phyloP scores from a whole-genome alignment of 2,113 vertebrate species.

The Cinclus mexicanus region DNA sequence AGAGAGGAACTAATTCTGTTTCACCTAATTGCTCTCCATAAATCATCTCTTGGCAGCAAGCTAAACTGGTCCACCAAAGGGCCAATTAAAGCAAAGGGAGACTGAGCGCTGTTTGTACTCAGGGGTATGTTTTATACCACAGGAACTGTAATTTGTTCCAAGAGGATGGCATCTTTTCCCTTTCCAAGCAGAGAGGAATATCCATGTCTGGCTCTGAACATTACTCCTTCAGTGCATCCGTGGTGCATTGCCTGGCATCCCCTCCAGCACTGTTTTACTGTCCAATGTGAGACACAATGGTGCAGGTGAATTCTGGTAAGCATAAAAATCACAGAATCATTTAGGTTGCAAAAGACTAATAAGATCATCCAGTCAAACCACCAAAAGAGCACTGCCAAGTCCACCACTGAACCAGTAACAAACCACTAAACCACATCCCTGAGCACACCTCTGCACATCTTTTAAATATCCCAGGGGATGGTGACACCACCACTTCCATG shows the following conservation, averaged over 20 bases:
- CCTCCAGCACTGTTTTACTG: not conserved
- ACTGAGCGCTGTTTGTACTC: not conserved
- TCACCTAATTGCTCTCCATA: slow-evolving; percentile 19
- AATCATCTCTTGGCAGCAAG: slow-evolving; percentile 15
- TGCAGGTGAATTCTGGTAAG: not conserved
- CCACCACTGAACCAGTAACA: not conserved
- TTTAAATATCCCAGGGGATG: not conserved
- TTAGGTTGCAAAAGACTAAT: not conserved
- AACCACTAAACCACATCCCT: not conserved
- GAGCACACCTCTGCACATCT: accelerated
- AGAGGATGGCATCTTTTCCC: not conserved
- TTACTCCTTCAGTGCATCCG: not conserved
- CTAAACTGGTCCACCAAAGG: not conserved
- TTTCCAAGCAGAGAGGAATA: not conserved
- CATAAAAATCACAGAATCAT: not conserved
- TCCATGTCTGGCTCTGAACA: not conserved
- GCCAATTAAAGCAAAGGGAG: not conserved
- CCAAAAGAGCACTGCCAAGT: not conserved
- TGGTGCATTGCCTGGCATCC: accelerated
- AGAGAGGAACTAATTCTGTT: slow-evolving; percentile 27
- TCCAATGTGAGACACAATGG: accelerated
- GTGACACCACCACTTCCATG: not conserved
- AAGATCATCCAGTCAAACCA: not conserved
- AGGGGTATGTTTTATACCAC: not conserved
- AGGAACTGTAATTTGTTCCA: not conserved